Percentiles rank a stretch among this genome's conserved stretches.
Conservation (phyloP, 2,113 vertebrate species). For the Percopsis transmontana region DNA sequence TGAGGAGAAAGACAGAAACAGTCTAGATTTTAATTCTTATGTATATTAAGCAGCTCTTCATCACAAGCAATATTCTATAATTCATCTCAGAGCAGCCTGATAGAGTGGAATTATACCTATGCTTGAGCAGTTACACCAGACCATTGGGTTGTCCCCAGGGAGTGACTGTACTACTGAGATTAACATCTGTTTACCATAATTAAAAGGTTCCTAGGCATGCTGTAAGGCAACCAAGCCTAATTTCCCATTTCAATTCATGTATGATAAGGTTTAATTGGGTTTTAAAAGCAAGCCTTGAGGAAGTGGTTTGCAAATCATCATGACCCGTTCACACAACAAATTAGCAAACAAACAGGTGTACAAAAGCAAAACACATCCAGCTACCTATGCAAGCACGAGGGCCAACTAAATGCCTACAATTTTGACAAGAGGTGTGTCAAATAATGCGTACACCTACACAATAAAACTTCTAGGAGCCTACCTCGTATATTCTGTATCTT, state of each 20-base stretch:
- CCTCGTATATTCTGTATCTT: conserved; percentile 95
- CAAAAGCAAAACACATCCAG: too few relatives aligned
- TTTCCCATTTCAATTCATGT: background rate
- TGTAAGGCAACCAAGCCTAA: background rate
- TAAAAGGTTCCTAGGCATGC: background rate
- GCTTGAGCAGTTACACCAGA: background rate
- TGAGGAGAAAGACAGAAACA: conserved; percentile 18
- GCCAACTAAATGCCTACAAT: background rate
- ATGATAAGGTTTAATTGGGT: too few relatives aligned
- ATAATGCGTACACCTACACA: background rate
- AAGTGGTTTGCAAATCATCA: too few relatives aligned
- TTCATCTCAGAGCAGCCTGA: too few relatives aligned
- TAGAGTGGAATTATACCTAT: too few relatives aligned
- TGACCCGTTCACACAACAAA: too few relatives aligned
- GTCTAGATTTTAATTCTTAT: background rate
- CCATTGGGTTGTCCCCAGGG: background rate
- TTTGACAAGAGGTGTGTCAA: background rate
- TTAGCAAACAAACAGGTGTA: too few relatives aligned
- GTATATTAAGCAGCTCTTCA: background rate
- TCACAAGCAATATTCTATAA: too few relatives aligned
- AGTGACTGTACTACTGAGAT: background rate
- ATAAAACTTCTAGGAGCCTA: conserved; percentile 44
- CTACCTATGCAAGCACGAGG: too few relatives aligned
- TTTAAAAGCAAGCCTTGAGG: too few relatives aligned
- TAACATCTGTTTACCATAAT: background rate